These are phyloP conservation scores for Palythoa heliodiscus DNA, from an alignment of 92 coral and sea anemone species.

Conservation along the genomic window DNA sequence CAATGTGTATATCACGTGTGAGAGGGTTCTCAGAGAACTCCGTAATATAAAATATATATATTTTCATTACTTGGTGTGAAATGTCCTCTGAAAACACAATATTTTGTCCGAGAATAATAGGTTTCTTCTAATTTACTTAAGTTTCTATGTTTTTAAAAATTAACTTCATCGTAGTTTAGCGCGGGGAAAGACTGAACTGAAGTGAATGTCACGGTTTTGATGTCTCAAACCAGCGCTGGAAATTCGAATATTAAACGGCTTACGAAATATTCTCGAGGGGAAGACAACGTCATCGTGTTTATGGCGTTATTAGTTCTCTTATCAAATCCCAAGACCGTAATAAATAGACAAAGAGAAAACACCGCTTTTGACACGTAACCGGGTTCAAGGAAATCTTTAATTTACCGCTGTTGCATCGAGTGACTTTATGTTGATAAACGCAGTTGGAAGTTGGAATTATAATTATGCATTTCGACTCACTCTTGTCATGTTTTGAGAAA, in stretches of 20 bases:
- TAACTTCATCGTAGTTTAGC: slow-evolving; percentile 12
- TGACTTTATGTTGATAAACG: not conserved
- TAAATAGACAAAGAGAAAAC: not conserved
- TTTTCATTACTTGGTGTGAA: slow-evolving; percentile 8
- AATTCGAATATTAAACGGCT: not conserved
- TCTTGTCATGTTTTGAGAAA: not conserved
- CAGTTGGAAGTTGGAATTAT: not conserved
- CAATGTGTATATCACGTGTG: slow-evolving; percentile 35
- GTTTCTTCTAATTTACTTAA: not conserved
- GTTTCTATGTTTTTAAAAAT: slow-evolving; percentile 6
- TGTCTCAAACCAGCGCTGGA: not conserved
- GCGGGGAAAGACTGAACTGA: not conserved
- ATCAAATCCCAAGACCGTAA: slow-evolving; percentile 4
- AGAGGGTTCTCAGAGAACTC: slow-evolving; percentile 1
- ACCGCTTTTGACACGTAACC: not conserved
- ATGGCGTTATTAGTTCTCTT: slow-evolving; percentile 16
- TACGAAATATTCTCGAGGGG: slow-evolving; percentile 18
- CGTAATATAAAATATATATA: not conserved
- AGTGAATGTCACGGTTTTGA: not conserved
- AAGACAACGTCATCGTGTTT: not conserved
- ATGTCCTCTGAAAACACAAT: not conserved
- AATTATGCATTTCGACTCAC: not conserved
- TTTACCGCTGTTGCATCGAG: not conserved
- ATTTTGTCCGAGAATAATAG: not conserved
- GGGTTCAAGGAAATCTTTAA: not conserved